Evolutionary conservation across 2,797 vertebrate species (phyloP).

Genomic region (Sebastolobus altivelis): DNA sequence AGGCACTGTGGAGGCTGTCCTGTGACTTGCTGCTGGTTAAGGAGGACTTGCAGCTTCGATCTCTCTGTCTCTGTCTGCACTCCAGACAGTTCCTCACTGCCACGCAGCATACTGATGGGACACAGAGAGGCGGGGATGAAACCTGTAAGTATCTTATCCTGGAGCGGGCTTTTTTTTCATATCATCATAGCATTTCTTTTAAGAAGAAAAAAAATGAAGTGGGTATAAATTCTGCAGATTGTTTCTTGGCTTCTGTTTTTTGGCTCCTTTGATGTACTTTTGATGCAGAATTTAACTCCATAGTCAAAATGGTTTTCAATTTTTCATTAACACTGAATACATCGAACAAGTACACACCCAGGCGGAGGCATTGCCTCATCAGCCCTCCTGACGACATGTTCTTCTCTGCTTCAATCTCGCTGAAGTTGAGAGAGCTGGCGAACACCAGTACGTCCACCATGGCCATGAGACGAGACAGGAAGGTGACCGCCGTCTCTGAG

Average conservation of each 20-base stretch:
- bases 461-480: constrained; percentile 98
- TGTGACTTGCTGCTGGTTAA: constrained; percentile 91
- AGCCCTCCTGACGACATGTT: constrained; percentile 99
- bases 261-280: background rate
- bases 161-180: background rate
- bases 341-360: constrained; percentile 84
- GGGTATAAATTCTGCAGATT: background rate
- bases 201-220: background rate
- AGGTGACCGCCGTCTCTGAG: constrained; percentile 97
- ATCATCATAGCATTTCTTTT: background rate
- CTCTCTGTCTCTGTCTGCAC: constrained; percentile 94
- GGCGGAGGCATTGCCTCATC: constrained; percentile 97
- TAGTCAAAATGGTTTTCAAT: background rate
- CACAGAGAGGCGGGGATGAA: constrained; percentile 19
- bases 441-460: constrained; percentile 99
- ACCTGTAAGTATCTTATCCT: constrained; percentile 24
- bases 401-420: constrained; percentile 99
- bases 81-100: constrained; percentile 98
- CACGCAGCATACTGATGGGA: constrained; percentile 93
- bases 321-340: constrained; percentile 9
- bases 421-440: constrained; percentile 99
- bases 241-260: background rate
- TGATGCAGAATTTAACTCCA: background rate
- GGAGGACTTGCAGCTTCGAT: constrained; percentile 89
- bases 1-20: constrained; percentile 87